Percentiles rank a stretch among this genome's conserved stretches.
Conservation (phyloP, 2,888 invertebrate genomes). For the Neoaliturus tenellus region DNA sequence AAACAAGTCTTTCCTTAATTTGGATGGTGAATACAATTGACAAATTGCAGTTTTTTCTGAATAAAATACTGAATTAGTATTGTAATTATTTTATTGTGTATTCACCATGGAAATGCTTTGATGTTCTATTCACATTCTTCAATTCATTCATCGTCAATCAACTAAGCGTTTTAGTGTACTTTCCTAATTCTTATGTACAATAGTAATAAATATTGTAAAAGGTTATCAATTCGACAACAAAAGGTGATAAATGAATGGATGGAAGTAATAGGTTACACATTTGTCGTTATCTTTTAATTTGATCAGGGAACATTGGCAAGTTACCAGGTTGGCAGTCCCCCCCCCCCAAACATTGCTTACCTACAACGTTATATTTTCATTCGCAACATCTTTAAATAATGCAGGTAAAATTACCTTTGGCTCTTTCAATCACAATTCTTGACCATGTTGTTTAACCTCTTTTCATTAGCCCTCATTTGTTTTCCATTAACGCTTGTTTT, state of each 20-base stretch:
- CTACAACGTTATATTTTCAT: background rate
- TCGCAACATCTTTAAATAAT: background rate
- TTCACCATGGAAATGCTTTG: too few relatives aligned
- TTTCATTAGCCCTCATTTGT: background rate
- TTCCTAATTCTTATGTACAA: too few relatives aligned
- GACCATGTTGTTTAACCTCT: background rate
- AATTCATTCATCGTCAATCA: too few relatives aligned
- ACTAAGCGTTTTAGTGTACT: too few relatives aligned
- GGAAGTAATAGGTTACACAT: constrained; percentile 21
- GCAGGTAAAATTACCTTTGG: background rate
- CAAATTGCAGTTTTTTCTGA: too few relatives aligned
- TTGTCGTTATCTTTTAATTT: constrained; percentile 30
- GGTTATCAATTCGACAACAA: background rate
- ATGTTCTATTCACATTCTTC: too few relatives aligned
- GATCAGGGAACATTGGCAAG: constrained; percentile 13
- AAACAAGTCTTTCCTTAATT: too few relatives aligned
- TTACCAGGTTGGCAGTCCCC: background rate
- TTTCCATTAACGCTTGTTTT: background rate
- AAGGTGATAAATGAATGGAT: constrained; percentile 11
- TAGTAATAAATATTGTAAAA: too few relatives aligned
- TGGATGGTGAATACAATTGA: too few relatives aligned
- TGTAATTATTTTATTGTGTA: too few relatives aligned
- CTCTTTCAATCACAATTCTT: background rate
- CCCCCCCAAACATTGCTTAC: background rate
- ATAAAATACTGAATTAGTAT: too few relatives aligned